These are phyloP conservation scores for Conus ventricosus DNA, from an alignment of 1,140 invertebrate genomes.

Conservation along the genomic window DNA sequence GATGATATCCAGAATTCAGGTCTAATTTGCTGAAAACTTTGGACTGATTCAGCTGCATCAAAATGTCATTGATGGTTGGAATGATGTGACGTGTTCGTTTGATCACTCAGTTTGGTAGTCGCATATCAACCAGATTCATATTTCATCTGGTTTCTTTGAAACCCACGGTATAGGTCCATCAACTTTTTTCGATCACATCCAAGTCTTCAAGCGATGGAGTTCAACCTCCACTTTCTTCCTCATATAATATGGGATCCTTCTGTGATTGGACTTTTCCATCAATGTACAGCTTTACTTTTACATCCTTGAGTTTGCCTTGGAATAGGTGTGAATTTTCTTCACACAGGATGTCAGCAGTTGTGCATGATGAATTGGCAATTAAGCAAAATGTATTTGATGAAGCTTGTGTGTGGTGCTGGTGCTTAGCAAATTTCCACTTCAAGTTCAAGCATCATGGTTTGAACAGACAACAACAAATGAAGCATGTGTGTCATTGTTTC, in stretches of 20 bases:
- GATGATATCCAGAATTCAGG: constrained; percentile 35
- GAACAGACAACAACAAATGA: neutral
- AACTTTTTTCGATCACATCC: neutral
- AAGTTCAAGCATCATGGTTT: too few relatives aligned
- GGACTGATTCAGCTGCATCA: too few relatives aligned
- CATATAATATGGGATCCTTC: neutral
- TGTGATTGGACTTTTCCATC: neutral
- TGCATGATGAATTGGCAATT: neutral
- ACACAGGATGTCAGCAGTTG: too few relatives aligned
- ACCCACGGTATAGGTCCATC: constrained; percentile 39
- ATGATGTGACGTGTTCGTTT: too few relatives aligned
- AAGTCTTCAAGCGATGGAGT: constrained; percentile 12
- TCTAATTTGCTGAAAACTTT: neutral
- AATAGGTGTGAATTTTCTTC: too few relatives aligned
- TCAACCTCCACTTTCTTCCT: neutral
- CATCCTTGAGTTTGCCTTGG: too few relatives aligned
- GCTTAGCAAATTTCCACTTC: neutral
- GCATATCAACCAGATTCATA: too few relatives aligned
- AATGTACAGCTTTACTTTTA: neutral
- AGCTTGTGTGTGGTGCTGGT: neutral
- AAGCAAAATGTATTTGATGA: neutral
- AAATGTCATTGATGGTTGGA: too few relatives aligned
- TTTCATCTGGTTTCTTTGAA: neutral
- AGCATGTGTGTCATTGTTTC: too few relatives aligned
- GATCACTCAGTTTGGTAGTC: too few relatives aligned